These are phyloP conservation scores for Lerema accius DNA, from an alignment of 1,140 invertebrate species.

Conservation along the genomic window DNA sequence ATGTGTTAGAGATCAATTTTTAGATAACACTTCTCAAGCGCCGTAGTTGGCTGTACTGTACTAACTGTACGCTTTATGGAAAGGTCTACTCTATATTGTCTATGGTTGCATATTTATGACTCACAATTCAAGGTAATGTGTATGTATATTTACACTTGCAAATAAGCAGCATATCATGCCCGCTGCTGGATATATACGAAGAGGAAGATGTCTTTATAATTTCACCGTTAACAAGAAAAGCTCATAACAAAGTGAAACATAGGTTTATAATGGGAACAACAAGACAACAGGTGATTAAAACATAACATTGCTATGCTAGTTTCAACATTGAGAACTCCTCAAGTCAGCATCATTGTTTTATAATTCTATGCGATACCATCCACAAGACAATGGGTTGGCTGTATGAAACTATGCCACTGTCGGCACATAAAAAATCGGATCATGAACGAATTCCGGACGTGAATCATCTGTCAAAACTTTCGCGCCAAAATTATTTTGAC, in stretches of 20 bases:
- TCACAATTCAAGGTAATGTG: too few species aligned
- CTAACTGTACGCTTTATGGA: not conserved
- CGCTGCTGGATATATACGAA: too few species aligned
- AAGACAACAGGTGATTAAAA: conserved; percentile 6
- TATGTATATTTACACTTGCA: too few species aligned
- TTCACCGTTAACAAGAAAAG: not conserved
- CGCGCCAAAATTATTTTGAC: conserved; percentile 47
- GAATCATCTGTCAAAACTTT: conserved; percentile 71
- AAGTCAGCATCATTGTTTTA: conserved; percentile 15
- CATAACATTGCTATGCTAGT: conserved; percentile 9
- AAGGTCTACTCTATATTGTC: not conserved
- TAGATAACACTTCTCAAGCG: not conserved
- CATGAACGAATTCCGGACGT: conserved; percentile 53
- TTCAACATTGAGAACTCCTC: conserved; percentile 26
- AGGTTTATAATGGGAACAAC: conserved; percentile 13
- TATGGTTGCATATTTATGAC: not conserved
- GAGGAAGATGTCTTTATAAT: too few species aligned
- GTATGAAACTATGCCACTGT: conserved; percentile 26
- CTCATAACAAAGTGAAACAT: conserved; percentile 3
- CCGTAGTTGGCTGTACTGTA: not conserved
- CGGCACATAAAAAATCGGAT: conserved; percentile 38
- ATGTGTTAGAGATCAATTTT: not conserved
- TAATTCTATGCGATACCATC: conserved; percentile 17
- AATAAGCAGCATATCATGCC: too few species aligned
- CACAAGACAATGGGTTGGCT: conserved; percentile 25